Conservation (phyloP, 2,113 vertebrate species). For the Arenaria interpres region DNA sequence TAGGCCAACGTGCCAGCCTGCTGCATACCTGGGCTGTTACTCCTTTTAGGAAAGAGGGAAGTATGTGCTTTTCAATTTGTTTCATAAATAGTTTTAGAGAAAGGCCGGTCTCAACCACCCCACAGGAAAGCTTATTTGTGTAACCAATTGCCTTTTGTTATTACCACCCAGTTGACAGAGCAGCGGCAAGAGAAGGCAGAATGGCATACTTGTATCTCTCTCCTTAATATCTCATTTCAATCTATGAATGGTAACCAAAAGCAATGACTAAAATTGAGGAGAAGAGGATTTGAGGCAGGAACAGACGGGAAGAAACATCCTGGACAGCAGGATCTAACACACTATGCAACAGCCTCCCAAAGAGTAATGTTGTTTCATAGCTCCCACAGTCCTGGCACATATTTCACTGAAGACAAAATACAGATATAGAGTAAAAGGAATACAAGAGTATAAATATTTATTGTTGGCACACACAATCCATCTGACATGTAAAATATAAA, state of each 20-base stretch:
- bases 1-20: not conserved
- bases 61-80: not conserved
- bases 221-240: not conserved
- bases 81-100: not conserved
- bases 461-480: not conserved
- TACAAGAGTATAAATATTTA: constrained; percentile 48
- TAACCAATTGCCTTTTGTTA: not conserved
- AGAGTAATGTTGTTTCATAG: not conserved
- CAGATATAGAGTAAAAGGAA: constrained; percentile 15
- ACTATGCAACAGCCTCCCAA: not conserved
- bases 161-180: not conserved
- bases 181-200: not conserved
- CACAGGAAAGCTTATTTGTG: not conserved
- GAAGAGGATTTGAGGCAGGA: constrained; percentile 27
- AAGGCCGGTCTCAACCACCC: not conserved
- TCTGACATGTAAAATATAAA: not conserved
- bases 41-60: not conserved
- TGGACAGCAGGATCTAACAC: constrained; percentile 41
- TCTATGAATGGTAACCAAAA: constrained; percentile 6
- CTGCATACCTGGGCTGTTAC: not conserved
- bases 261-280: not conserved
- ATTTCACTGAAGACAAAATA: constrained; percentile 14
- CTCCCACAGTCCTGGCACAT: constrained; percentile 7
- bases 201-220: not conserved
- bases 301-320: constrained; percentile 56